Conservation (phyloP, 1,140 invertebrate genomes). For the Cephus cinctus region DNA sequence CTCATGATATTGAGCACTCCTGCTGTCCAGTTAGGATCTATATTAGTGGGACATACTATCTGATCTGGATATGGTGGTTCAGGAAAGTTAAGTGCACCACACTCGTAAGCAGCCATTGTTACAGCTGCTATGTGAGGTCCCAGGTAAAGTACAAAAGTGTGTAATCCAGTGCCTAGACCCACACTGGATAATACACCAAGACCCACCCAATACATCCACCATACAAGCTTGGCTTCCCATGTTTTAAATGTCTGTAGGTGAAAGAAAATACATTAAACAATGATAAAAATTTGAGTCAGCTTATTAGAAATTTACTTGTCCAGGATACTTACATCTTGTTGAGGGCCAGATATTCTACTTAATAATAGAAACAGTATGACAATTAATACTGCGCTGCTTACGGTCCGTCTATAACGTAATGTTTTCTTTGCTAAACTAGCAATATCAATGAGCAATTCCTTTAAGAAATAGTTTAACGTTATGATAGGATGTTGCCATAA, state of each 20-base stretch:
- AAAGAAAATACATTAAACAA: slow-evolving; percentile 11
- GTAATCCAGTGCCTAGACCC: slow-evolving; percentile 95
- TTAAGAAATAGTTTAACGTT: slow-evolving; percentile 81
- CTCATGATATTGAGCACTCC: slow-evolving; percentile 88
- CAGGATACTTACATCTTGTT: slow-evolving; percentile 56
- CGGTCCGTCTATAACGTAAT: slow-evolving; percentile 42
- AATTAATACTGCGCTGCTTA: slow-evolving; percentile 48
- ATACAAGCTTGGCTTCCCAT: slow-evolving; percentile 61
- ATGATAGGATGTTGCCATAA: slow-evolving; percentile 83
- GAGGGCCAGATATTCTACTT: slow-evolving; percentile 59
- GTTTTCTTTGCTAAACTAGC: slow-evolving; percentile 58
- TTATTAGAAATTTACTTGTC: slow-evolving; percentile 9
- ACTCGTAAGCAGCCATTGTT: slow-evolving; percentile 98
- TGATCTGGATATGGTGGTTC: slow-evolving; percentile 87
- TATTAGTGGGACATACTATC: slow-evolving; percentile 75
- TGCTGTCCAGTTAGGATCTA: slow-evolving; percentile 61
- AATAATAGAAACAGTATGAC: slow-evolving; percentile 49
- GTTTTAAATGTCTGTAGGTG: slow-evolving; percentile 58
- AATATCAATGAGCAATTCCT: slow-evolving; percentile 69
- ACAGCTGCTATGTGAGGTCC: slow-evolving; percentile 91
- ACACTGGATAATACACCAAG: slow-evolving; percentile 96
- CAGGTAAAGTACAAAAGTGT: slow-evolving; percentile 97
- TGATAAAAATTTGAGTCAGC: too few relatives aligned
- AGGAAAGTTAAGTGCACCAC: slow-evolving; percentile 91
- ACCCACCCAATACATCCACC: slow-evolving; percentile 93